phyloP scores from a whole-genome alignment of 2,888 invertebrate species.

The Eledone cirrhosa region DNA sequence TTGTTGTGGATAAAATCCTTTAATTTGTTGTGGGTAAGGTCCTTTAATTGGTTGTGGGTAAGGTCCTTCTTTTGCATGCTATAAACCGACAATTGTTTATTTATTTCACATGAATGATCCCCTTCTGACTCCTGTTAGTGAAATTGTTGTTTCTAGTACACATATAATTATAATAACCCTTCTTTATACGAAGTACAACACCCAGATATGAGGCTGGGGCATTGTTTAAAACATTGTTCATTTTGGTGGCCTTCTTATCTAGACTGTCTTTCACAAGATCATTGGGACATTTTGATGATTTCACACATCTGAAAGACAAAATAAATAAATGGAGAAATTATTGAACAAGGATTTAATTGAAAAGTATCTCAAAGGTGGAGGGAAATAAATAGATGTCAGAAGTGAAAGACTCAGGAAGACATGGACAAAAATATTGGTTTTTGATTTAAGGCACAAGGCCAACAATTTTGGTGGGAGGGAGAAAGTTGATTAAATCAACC shows the following conservation, averaged over 20 bases:
- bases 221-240: conserved; percentile 48
- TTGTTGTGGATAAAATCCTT: background rate
- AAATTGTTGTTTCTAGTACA: conserved; percentile 66
- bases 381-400: background rate
- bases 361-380: background rate
- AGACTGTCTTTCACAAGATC: conserved; percentile 33
- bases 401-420: background rate
- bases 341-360: background rate
- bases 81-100: no score
- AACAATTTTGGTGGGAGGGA: background rate
- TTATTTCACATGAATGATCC: conserved; percentile 52
- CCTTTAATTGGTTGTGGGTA: no score
- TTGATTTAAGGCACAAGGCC: background rate
- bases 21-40: no score
- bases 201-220: conserved; percentile 65
- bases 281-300: conserved; percentile 37
- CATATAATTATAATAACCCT: conserved; percentile 62
- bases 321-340: background rate
- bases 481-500: no score
- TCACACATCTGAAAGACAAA: conserved; percentile 44
- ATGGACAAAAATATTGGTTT: no score
- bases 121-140: conserved; percentile 64
- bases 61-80: no score
- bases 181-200: conserved; percentile 55
- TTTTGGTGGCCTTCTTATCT: conserved; percentile 41